phyloP scores from a whole-genome alignment of 2,113 vertebrate species.

The Takifugu bimaculatus region DNA sequence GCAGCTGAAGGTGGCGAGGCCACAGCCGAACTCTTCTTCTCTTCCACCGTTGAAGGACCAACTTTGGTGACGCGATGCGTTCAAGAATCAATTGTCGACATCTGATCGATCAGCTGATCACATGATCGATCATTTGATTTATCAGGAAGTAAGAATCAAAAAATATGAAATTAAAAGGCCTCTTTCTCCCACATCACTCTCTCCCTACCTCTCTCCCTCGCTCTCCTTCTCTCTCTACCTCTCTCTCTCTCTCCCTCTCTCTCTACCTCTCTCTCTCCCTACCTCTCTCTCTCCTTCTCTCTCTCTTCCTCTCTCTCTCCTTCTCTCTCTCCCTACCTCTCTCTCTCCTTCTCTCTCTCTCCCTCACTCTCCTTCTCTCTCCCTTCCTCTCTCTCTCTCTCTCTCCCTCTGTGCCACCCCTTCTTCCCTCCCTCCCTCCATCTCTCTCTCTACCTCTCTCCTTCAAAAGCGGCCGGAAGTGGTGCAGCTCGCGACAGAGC shows the following conservation, averaged over 20 bases:
- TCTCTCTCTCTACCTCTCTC: conserved; percentile 11
- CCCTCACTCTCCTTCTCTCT: conserved; percentile 10
- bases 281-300: too few relatives aligned
- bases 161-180: not conserved
- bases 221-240: not conserved
- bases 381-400: conserved; percentile 4
- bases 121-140: too few relatives aligned
- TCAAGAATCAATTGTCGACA: too few relatives aligned
- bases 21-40: too few relatives aligned
- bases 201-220: conserved; percentile 17
- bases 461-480: conserved; percentile 34
- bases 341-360: conserved; percentile 12
- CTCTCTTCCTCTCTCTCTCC: too few relatives aligned
- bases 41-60: too few relatives aligned
- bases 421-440: conserved; percentile 6
- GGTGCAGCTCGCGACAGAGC: conserved; percentile 26
- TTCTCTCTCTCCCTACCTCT: not conserved
- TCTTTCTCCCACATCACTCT: conserved; percentile 1
- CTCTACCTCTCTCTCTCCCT: too few relatives aligned
- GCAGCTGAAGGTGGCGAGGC: conserved; percentile 9
- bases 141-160: not conserved
- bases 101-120: too few relatives aligned
- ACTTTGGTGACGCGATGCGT: too few relatives aligned
- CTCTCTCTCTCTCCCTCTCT: too few relatives aligned
- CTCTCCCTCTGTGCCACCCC: conserved; percentile 17